Evolutionary conservation across 2,888 invertebrate genomes (phyloP), one percentile per base, ranked within the genome.

Genomic region (Gasteruption jaculator): DNA sequence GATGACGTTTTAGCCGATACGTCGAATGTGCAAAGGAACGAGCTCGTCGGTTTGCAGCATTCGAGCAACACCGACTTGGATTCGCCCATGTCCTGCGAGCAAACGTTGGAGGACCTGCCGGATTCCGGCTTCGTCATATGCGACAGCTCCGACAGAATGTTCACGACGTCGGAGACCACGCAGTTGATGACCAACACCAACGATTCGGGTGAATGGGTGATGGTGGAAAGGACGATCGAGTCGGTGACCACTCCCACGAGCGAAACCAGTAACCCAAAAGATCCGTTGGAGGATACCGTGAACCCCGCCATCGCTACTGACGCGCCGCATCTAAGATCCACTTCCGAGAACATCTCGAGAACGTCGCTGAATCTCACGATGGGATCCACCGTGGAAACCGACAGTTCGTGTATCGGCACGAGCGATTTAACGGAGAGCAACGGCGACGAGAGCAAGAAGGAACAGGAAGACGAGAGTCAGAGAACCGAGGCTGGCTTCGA

Each of bases 51-150:
- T 5, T 21, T 59, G 22, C 56, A 57, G 5, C 53, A 54, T 26
- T 63, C 63, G 8, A 64, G 50, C 37, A 51, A 57, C 5, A 67
- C 67, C 5, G 69, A 69, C 45, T 55, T 67, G 7, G 69, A 70
- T 43, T 68, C 68, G 3, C 63, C 67, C 3, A 70, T 69, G 70
- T 66, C 67, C 3, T 70, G 61, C 42, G 68, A 69, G 33, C 68
- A 66, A 31, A 66, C 63, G 1, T 56, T 61, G 36, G 65, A 67
- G 27, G 62, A 65, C 36, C 36, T 66, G 3, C 62, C 63, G 0
- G 65, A 67, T 41, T 65, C 68, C 11, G 68, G 62, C 25, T 68
- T 63, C 10, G 60, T 61, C 4, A 61, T 63, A 11, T 63, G 61
- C 27, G 64, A 67, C 27, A 60, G 57, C 30, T 62, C 65, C 1